Conservation (phyloP, 1,140 invertebrate species). For the Pachyrhynchus sulphureomaculatus region DNA sequence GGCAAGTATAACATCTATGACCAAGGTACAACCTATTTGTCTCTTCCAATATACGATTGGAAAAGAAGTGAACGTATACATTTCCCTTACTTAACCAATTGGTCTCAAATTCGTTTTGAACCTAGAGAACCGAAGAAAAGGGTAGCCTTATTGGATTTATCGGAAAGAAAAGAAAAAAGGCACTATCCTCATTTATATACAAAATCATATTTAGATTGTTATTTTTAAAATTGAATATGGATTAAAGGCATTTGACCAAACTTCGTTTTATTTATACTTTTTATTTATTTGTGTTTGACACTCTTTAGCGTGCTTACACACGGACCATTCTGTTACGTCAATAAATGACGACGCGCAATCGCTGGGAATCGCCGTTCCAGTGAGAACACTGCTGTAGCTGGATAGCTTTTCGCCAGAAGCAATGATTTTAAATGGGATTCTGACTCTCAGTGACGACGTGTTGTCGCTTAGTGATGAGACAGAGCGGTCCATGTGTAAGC, state of each 20-base stretch:
- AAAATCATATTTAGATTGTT: conserved; percentile 13
- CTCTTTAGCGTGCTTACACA: background rate
- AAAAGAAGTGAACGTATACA: conserved; percentile 3
- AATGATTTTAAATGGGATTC: no score
- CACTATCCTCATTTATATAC: conserved; percentile 4
- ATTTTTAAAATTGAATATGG: conserved; percentile 12
- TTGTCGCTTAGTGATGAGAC: no score
- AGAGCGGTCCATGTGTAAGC: no score
- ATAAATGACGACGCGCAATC: no score
- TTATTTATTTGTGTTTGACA: background rate
- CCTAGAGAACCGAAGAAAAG: background rate
- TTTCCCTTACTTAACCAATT: background rate
- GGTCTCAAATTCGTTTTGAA: conserved; percentile 2
- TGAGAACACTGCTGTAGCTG: no score
- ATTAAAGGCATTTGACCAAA: background rate
- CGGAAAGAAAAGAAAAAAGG: background rate
- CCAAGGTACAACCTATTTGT: background rate
- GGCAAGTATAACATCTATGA: background rate
- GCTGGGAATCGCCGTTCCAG: no score
- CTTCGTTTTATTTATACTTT: background rate
- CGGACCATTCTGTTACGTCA: no score
- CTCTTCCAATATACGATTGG: conserved; percentile 6
- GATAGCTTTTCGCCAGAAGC: no score
- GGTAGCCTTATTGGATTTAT: background rate
- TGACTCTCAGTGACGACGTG: no score